Percentiles rank a stretch among this genome's conserved stretches.
These are phyloP conservation scores for Yponomeuta plumbellus DNA, from an alignment of 2,888 invertebrate species.

Conservation along the genomic window DNA sequence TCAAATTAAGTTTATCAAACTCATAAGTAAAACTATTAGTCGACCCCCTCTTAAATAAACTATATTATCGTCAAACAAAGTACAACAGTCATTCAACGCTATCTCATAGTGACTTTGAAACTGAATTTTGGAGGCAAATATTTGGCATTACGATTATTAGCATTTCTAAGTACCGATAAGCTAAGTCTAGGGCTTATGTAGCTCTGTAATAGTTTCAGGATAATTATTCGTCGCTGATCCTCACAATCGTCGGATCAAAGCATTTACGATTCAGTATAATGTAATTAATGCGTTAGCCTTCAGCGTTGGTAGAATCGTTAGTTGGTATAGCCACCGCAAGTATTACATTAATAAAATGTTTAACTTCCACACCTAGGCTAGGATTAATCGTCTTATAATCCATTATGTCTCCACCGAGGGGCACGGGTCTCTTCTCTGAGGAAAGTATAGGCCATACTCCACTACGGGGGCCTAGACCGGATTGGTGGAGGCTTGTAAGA, in stretches of 20 bases:
- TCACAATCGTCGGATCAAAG: background rate
- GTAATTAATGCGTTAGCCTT: no score
- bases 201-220: background rate
- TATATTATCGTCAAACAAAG: background rate
- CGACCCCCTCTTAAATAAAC: background rate
- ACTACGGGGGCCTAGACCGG: no score
- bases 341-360: no score
- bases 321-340: no score
- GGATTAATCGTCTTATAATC: no score
- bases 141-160: conserved; percentile 12
- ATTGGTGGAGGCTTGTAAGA: no score
- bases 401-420: no score
- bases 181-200: background rate
- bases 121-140: conserved; percentile 3
- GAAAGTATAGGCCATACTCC: no score
- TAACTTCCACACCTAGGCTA: no score
- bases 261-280: background rate
- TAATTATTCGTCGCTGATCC: background rate
- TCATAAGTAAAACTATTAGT: background rate
- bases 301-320: no score
- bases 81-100: background rate
- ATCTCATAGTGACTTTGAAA: background rate
- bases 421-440: no score
- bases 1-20: background rate
- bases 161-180: conserved; percentile 14